These are phyloP conservation scores for Xyliphius kryptos DNA, from an alignment of 2,113 vertebrate species.

Conservation along the genomic window DNA sequence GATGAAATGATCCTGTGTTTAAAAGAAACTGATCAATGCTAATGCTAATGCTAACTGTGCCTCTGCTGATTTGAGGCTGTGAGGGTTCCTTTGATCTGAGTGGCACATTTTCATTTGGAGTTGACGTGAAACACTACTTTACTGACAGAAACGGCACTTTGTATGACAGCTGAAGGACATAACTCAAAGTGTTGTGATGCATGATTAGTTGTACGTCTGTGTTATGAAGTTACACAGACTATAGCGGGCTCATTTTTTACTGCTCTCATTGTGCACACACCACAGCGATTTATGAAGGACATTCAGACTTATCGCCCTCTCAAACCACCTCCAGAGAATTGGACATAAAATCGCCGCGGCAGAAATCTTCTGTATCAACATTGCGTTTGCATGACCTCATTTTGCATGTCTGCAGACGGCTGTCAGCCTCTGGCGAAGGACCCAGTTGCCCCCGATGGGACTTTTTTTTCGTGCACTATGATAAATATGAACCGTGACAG, in stretches of 20 bases:
- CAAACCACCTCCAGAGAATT: constrained; percentile 22
- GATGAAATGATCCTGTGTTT: background rate
- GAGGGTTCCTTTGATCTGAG: background rate
- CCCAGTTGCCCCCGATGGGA: constrained; percentile 23
- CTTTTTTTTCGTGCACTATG: constrained; percentile 8
- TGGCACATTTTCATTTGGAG: constrained; percentile 7
- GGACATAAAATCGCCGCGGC: constrained; percentile 10
- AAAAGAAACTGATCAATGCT: constrained; percentile 5
- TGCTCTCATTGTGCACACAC: background rate
- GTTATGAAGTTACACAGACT: constrained; percentile 15
- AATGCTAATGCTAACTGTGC: constrained; percentile 51
- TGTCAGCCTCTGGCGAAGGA: constrained; percentile 14
- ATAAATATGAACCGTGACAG: constrained; percentile 33
- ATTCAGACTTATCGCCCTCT: constrained; percentile 38
- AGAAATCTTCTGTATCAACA: constrained; percentile 15
- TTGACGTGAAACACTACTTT: background rate
- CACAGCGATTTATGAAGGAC: constrained; percentile 19
- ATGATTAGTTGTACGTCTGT: constrained; percentile 8
- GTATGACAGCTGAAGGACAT: constrained; percentile 10
- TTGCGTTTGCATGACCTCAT: constrained; percentile 39
- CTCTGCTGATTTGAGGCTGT: too few species aligned
- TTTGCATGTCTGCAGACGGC: constrained; percentile 33
- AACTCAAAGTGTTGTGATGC: constrained; percentile 21
- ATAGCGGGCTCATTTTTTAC: background rate
- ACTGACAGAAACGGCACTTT: constrained; percentile 4